Evolutionary conservation across 2,797 vertebrate genomes (phyloP).

Genomic region (Odontamblyopus lacepedii): DNA sequence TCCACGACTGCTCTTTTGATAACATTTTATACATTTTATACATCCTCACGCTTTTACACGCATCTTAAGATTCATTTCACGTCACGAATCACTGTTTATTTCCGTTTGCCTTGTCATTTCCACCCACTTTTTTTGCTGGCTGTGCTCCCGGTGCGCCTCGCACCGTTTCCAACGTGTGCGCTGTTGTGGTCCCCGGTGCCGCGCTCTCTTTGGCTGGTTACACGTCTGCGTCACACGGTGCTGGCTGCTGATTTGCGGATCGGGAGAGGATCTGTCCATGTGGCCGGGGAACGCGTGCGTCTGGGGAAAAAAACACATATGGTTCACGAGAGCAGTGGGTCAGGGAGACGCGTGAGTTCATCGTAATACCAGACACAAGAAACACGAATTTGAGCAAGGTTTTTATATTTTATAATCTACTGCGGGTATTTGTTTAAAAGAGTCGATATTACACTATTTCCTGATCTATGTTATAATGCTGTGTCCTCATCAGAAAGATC

Average conservation of each 20-base stretch:
- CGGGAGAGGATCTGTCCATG: constrained; percentile 34
- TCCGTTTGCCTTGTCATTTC: background rate
- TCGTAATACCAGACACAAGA: background rate
- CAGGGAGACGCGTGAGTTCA: constrained; percentile 34
- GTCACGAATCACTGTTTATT: background rate
- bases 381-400: no score
- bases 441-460: no score
- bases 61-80: background rate
- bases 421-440: background rate
- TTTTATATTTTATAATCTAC: background rate
- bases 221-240: constrained; percentile 58
- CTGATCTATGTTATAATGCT: no score
- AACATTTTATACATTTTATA: background rate
- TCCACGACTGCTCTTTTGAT: background rate
- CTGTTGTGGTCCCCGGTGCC: constrained; percentile 36
- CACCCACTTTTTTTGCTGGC: background rate
- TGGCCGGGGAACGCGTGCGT: constrained; percentile 53
- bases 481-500: no score
- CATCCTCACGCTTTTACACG: background rate
- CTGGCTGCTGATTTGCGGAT: constrained; percentile 47
- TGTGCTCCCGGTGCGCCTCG: background rate
- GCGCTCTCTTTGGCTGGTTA: constrained; percentile 57
- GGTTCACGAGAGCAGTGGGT: constrained; percentile 61
- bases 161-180: constrained; percentile 2
- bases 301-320: constrained; percentile 32